Conservation (phyloP, 1,140 invertebrate species). For the Drosophila suzukii region DNA sequence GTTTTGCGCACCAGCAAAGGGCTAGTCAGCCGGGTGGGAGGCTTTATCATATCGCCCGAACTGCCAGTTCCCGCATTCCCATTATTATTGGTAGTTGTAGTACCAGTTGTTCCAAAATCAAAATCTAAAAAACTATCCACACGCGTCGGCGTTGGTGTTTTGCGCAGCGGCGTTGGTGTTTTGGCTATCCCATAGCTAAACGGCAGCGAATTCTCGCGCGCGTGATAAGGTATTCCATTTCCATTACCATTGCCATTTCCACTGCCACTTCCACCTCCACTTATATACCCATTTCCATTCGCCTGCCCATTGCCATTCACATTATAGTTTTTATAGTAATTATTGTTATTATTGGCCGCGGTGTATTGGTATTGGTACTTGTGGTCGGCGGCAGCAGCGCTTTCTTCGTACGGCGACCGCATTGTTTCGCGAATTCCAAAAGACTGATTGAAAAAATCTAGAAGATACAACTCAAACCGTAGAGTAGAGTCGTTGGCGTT, state of each 20-base stretch:
- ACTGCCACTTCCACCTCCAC: slow-evolving; percentile 50
- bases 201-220: slow-evolving; percentile 90
- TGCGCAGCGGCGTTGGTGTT: slow-evolving; percentile 72
- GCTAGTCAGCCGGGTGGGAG: slow-evolving; percentile 82
- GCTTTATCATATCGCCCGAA: slow-evolving; percentile 74
- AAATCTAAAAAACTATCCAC: slow-evolving; percentile 71
- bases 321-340: slow-evolving; percentile 71
- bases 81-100: slow-evolving; percentile 8
- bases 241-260: slow-evolving; percentile 54
- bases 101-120: slow-evolving; percentile 28
- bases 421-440: slow-evolving; percentile 81
- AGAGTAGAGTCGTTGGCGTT: slow-evolving; percentile 60
- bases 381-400: slow-evolving; percentile 63
- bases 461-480: slow-evolving; percentile 48
- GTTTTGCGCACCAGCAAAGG: slow-evolving; percentile 84
- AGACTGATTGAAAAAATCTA: slow-evolving; percentile 71
- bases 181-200: slow-evolving; percentile 89
- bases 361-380: slow-evolving; percentile 68
- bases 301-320: slow-evolving; percentile 60
- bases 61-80: slow-evolving; percentile 15
- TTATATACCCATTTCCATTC: slow-evolving; percentile 47
- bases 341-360: slow-evolving; percentile 68
- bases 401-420: slow-evolving; percentile 76
- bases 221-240: slow-evolving; percentile 90
- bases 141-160: slow-evolving; percentile 71